These are phyloP conservation scores for Rhynchonycteris naso DNA, from an alignment of 2,797 vertebrate genomes.

Conservation along the genomic window DNA sequence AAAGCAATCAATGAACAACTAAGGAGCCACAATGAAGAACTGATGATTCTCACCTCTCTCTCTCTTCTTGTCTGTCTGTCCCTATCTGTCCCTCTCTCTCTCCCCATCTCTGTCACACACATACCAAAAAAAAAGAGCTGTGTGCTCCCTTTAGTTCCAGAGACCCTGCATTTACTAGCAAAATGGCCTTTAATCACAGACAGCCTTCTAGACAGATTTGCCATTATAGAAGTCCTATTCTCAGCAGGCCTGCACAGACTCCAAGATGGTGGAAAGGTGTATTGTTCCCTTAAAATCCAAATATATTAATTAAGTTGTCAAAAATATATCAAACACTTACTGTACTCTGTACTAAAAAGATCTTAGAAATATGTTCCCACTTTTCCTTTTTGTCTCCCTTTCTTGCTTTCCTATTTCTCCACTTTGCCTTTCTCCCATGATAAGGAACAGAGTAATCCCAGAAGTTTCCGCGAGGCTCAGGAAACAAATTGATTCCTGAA, in stretches of 20 bases:
- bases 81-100: too few species aligned
- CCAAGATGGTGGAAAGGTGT: background rate
- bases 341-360: background rate
- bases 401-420: conserved; percentile 39
- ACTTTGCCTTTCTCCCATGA: background rate
- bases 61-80: too few species aligned
- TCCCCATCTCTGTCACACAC: too few species aligned
- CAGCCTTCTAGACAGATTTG: background rate
- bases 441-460: background rate
- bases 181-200: background rate
- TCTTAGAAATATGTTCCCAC: background rate
- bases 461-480: background rate
- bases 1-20: too few species aligned
- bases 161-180: background rate
- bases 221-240: background rate
- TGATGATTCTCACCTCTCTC: too few species aligned
- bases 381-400: background rate
- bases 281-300: conserved; percentile 7
- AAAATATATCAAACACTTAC: background rate
- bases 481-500: background rate
- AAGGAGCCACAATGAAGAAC: too few species aligned
- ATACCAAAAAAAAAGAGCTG: too few species aligned
- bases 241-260: background rate
- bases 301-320: conserved; percentile 24
- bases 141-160: background rate